Conservation (phyloP, 2,888 invertebrate species). For the Archaeoteleia sp. region DNA sequence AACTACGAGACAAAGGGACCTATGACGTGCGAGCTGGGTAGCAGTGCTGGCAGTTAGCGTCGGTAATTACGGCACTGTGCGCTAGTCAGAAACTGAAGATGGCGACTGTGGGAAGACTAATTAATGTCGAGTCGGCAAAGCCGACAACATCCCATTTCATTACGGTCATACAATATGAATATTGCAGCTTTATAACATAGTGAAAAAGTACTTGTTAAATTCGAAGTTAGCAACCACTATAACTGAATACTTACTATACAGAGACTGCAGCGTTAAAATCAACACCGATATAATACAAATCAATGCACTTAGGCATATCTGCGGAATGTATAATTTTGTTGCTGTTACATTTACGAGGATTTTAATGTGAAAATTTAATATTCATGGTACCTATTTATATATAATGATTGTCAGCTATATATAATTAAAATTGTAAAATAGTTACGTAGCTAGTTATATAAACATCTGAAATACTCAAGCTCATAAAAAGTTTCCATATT, state of each 20-base stretch:
- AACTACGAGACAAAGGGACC: slow-evolving; percentile 53
- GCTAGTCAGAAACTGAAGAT: slow-evolving; percentile 57
- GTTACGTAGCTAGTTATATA: no score
- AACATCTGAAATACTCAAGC: no score
- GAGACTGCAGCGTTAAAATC: not conserved
- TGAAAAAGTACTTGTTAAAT: slow-evolving; percentile 15
- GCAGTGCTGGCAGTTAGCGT: slow-evolving; percentile 64
- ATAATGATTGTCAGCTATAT: no score
- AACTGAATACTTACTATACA: no score
- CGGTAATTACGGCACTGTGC: slow-evolving; percentile 61
- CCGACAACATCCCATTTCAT: slow-evolving; percentile 41
- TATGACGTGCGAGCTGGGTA: slow-evolving; percentile 55
- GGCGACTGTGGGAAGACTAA: slow-evolving; percentile 55
- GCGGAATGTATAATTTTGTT: not conserved
- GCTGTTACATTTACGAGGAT: no score
- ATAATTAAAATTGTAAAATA: no score
- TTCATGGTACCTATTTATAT: no score
- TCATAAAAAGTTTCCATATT: no score
- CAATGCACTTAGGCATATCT: not conserved
- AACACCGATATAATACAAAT: not conserved
- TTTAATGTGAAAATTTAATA: no score
- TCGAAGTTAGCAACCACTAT: no score
- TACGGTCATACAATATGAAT: slow-evolving; percentile 27
- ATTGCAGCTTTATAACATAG: slow-evolving; percentile 26
- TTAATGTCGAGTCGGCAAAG: slow-evolving; percentile 40